Evolutionary conservation across 2,888 invertebrate species (phyloP).

Genomic region (Esperia sulphurella): DNA sequence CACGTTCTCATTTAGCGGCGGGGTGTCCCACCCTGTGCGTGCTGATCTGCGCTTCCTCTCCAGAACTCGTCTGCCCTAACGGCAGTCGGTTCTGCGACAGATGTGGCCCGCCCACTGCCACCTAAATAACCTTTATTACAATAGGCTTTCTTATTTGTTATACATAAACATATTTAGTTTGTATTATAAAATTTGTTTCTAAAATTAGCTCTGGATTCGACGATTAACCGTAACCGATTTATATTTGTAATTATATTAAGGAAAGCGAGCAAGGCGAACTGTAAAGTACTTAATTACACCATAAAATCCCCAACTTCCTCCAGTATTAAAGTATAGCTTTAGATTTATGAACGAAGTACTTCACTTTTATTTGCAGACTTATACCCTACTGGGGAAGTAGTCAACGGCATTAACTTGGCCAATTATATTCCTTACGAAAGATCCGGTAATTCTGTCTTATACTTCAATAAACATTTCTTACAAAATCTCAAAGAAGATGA

Average conservation of each 20-base stretch:
- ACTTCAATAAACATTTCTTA: constrained; percentile 55
- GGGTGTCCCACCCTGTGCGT: too few species aligned
- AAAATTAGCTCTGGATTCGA: too few species aligned
- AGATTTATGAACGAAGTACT: not conserved
- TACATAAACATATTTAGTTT: too few species aligned
- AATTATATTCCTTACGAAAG: constrained; percentile 37
- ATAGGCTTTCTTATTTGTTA: too few species aligned
- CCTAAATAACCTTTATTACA: too few species aligned
- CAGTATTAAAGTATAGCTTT: not conserved
- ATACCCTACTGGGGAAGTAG: constrained; percentile 24
- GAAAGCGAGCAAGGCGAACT: constrained; percentile 12
- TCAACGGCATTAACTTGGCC: constrained; percentile 47
- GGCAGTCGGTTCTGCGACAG: too few species aligned
- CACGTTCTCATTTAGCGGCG: too few species aligned
- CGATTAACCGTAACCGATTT: too few species aligned
- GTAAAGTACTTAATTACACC: constrained; percentile 11
- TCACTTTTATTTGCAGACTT: constrained; percentile 28
- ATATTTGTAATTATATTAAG: not conserved
- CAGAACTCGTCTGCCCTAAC: too few species aligned
- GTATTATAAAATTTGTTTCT: too few species aligned
- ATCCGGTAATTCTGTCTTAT: constrained; percentile 52
- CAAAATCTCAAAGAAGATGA: not conserved
- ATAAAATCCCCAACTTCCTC: not conserved
- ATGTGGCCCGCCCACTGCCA: too few species aligned
- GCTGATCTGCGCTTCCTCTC: too few species aligned